A percentile compares a stretch with the other conserved stretches of the same genome.
phyloP scores from a whole-genome alignment of 2,888 invertebrate species.

The Acheta domesticus region DNA sequence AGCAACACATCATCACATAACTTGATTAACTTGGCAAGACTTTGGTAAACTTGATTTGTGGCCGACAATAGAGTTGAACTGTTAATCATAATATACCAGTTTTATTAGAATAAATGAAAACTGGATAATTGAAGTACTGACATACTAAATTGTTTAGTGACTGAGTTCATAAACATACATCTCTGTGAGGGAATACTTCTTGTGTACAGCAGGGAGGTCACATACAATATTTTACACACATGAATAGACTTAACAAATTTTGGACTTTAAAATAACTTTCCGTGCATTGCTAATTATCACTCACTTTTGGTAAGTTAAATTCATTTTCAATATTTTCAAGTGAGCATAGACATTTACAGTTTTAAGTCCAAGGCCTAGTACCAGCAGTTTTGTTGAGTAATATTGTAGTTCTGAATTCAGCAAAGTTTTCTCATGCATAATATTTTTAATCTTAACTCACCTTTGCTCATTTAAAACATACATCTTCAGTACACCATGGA shows the following conservation, averaged over 20 bases:
- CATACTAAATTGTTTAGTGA: not conserved
- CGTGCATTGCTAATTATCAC: too few relatives aligned
- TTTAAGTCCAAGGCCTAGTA: too few relatives aligned
- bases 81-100: slow-evolving; percentile 40
- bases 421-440: too few relatives aligned
- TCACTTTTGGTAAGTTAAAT: too few relatives aligned
- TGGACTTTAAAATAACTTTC: too few relatives aligned
- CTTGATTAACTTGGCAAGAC: slow-evolving; percentile 80
- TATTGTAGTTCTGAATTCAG: too few relatives aligned
- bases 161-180: not conserved
- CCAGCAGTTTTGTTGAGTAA: too few relatives aligned
- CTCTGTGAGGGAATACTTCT: not conserved
- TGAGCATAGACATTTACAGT: too few relatives aligned
- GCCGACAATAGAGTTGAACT: slow-evolving; percentile 71
- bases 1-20: slow-evolving; percentile 85
- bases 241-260: too few relatives aligned
- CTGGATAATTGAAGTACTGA: not conserved
- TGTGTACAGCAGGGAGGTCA: too few relatives aligned
- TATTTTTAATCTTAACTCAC: slow-evolving; percentile 40
- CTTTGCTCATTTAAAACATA: slow-evolving; percentile 54
- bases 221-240: too few relatives aligned
- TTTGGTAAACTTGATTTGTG: slow-evolving; percentile 81
- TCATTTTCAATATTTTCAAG: too few relatives aligned
- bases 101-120: not conserved
- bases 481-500: slow-evolving; percentile 63